phyloP scores from a whole-genome alignment of 2,888 invertebrate species.

The Charanyca ferruginea region DNA sequence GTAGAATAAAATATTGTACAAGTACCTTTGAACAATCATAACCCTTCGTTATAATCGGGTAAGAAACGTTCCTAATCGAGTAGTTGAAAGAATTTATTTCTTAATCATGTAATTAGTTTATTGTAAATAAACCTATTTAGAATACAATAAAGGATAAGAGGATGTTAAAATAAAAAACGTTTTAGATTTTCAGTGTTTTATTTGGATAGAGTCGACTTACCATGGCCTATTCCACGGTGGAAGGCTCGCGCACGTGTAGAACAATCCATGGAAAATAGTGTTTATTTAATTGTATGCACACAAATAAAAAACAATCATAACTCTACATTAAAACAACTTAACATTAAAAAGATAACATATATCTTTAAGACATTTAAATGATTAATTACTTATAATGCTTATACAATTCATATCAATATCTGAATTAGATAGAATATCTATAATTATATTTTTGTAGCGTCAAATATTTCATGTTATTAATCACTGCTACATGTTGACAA shows the following conservation, averaged over 20 bases:
- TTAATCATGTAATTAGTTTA: conserved; percentile 13
- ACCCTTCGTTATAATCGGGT: not conserved
- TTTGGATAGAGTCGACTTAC: conserved; percentile 86
- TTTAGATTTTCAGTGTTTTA: conserved; percentile 78
- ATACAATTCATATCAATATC: conserved; percentile 51
- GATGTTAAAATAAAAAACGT: conserved; percentile 72
- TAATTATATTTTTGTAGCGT: conserved; percentile 40
- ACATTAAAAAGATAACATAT: conserved; percentile 55
- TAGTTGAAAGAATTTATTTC: conserved; percentile 27
- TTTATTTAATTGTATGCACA: conserved; percentile 85
- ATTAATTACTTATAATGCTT: conserved; percentile 59
- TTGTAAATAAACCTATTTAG: conserved; percentile 38
- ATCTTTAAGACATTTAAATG: conserved; percentile 56
- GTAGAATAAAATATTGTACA: conserved; percentile 7
- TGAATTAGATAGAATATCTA: conserved; percentile 65
- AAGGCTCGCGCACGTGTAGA: conserved; percentile 85
- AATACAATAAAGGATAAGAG: conserved; percentile 10
- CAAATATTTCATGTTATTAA: conserved; percentile 42
- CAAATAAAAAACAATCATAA: conserved; percentile 70
- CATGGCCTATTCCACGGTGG: conserved; percentile 88
- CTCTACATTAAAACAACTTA: conserved; percentile 69
- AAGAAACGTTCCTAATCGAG: conserved; percentile 44
- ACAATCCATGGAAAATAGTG: conserved; percentile 89
- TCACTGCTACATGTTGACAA: conserved; percentile 39
- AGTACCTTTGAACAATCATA: not conserved